These are phyloP conservation scores for Menidia beryllina DNA, from an alignment of 2,113 vertebrate genomes.

Conservation along the genomic window DNA sequence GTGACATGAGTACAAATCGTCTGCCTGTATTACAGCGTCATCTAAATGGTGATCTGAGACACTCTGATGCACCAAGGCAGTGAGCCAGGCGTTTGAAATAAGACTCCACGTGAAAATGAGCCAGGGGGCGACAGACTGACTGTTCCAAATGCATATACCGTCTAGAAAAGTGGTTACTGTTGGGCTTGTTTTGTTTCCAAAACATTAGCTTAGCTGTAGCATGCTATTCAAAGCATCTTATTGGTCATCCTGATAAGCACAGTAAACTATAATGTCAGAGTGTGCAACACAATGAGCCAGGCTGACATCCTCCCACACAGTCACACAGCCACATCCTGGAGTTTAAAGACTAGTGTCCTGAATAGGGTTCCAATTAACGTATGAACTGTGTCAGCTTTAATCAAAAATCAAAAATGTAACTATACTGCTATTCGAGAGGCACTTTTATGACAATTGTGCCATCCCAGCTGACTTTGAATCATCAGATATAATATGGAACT, in stretches of 20 bases:
- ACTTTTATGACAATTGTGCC: background rate
- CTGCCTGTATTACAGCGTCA: slow-evolving; percentile 17
- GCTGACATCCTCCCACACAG: too few species aligned
- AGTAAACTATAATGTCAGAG: background rate
- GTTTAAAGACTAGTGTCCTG: background rate
- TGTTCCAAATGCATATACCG: slow-evolving; percentile 45
- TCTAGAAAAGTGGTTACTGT: slow-evolving; percentile 32
- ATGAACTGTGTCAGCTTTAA: too few species aligned
- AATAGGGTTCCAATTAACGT: too few species aligned
- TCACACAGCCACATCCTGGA: background rate
- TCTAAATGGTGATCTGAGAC: slow-evolving; percentile 48
- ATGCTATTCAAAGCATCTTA: slow-evolving; percentile 22
- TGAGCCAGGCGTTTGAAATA: slow-evolving; percentile 48
- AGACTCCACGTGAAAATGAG: slow-evolving; percentile 43
- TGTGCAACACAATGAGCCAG: too few species aligned
- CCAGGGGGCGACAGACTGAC: slow-evolving; percentile 31
- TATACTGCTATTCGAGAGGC: background rate
- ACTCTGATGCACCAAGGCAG: slow-evolving; percentile 11
- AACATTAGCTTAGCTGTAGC: slow-evolving; percentile 34
- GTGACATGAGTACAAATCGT: slow-evolving; percentile 34
- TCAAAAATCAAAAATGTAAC: too few species aligned
- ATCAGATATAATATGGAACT: too few species aligned
- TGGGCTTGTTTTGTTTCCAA: slow-evolving; percentile 42
- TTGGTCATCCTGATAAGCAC: background rate
- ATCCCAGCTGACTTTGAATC: slow-evolving; percentile 2